These are phyloP conservation scores for Marasmarcha lunaedactyla DNA, from an alignment of 2,888 invertebrate genomes.

Conservation along the genomic window DNA sequence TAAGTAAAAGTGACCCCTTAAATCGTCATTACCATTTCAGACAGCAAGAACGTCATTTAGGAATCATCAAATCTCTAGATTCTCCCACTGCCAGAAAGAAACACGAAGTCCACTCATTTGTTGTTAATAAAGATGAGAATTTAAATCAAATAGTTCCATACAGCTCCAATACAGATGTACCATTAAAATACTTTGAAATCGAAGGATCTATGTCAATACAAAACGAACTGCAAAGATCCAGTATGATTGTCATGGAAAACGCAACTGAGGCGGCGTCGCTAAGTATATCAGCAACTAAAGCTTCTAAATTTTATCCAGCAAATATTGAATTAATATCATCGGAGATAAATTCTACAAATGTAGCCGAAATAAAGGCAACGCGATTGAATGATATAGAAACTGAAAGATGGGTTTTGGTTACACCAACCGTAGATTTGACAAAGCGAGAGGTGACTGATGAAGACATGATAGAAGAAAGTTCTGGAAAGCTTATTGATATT, in stretches of 20 bases:
- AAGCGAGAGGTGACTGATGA: conserved; percentile 38
- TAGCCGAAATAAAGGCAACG: conserved; percentile 31
- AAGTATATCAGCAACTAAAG: conserved; percentile 7
- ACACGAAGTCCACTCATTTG: conserved; percentile 61
- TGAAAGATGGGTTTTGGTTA: conserved; percentile 41
- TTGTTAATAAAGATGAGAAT: conserved; percentile 42
- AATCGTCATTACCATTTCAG: conserved; percentile 61
- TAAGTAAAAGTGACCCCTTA: too few species aligned
- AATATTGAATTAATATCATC: conserved; percentile 17
- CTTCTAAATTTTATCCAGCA: conserved; percentile 13
- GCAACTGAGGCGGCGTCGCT: conserved; percentile 9
- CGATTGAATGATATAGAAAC: conserved; percentile 37
- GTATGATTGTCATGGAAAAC: not conserved
- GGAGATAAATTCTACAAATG: conserved; percentile 24
- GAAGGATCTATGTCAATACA: conserved; percentile 28
- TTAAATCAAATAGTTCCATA: conserved; percentile 26
- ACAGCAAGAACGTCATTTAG: conserved; percentile 85
- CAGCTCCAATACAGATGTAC: conserved; percentile 28
- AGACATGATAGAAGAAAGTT: conserved; percentile 26
- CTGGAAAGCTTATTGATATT: conserved; percentile 47
- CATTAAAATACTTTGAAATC: conserved; percentile 38
- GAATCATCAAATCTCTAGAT: conserved; percentile 71
- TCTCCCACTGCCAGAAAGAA: conserved; percentile 53
- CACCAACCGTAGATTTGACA: conserved; percentile 37
- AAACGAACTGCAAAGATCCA: conserved; percentile 1